Base-by-base conservation (phyloP, 2,888 invertebrate genomes). In the Ischnura elegans region DNA sequence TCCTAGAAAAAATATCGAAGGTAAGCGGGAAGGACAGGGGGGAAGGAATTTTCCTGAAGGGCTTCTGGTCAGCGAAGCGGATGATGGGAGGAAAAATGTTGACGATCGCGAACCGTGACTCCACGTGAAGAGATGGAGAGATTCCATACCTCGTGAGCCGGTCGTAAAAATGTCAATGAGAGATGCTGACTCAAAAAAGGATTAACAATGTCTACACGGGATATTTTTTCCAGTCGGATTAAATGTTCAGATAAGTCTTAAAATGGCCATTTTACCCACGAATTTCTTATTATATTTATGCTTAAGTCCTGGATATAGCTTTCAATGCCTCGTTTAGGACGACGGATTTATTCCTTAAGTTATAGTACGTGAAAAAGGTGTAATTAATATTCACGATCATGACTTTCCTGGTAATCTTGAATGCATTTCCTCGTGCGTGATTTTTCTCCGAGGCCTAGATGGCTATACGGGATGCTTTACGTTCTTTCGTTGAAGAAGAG, bases 31-130 rank as follows among this genome's bases (percentile, higher is more conserved):
- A 19, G 51, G 13, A 51, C 16, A 19, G 4, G 36, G 87, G 36
- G 51, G 16, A 36, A 42, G 85, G 86, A 25, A 36, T 13, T 86
- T 46, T 87, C 55, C 55, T 87, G 55, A 55, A 87, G 87, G 87
- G 87, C 42, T 87, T 55, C 42, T 87, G 87, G 61, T 87, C 87
- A 87, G 87, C 87, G 87, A 87, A 87, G 87, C 87, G 87, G 87
- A 55, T 87, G 87, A 87, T 55, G 55, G 76, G 87, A 25, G 90
- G 61, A 61, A 61, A 90, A 90, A 87, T 43, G 43, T 36, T 90
- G 90, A 90, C 55, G 90, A 90, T 90, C 90, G 61, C 61, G 61
- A 13, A 90, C 55, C 90, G 90, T 90, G 90, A 90, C 90, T 76
- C 76, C 76, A 29, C 76, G 36, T 76, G 76, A 76, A 76, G 76